phyloP scores from a whole-genome alignment of 2,888 invertebrate species.

The Arrhopalites spinosus region DNA sequence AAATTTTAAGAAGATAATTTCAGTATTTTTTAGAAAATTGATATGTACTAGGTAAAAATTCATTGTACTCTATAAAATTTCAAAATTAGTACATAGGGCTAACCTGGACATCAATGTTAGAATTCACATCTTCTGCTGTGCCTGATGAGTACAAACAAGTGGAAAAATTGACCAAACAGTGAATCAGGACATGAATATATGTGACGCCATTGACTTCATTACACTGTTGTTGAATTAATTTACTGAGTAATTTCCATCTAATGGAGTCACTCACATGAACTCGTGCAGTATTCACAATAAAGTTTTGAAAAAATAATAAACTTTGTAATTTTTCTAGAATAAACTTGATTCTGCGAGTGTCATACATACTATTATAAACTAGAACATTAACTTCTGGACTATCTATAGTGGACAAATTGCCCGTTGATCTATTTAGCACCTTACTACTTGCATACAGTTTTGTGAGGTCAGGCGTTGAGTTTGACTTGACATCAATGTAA shows the following conservation, averaged over 20 bases:
- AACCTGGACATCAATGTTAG: slow-evolving; percentile 34
- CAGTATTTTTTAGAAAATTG: background rate
- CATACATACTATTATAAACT: slow-evolving; percentile 29
- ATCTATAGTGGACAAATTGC: slow-evolving; percentile 31
- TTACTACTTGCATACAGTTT: background rate
- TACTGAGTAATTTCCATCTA: slow-evolving; percentile 20
- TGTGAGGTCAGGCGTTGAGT: slow-evolving; percentile 36
- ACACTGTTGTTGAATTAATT: slow-evolving; percentile 27
- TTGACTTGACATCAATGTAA: slow-evolving; percentile 31
- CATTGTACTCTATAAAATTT: background rate
- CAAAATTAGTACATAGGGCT: background rate
- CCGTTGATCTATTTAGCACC: slow-evolving; percentile 30
- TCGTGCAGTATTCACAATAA: slow-evolving; percentile 23
- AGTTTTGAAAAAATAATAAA: slow-evolving; percentile 31
- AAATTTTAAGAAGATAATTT: slow-evolving; percentile 10
- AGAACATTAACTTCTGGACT: slow-evolving; percentile 29
- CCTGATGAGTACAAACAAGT: slow-evolving; percentile 26
- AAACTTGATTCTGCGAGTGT: slow-evolving; percentile 30
- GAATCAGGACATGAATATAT: slow-evolving; percentile 25
- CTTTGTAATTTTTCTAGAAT: slow-evolving; percentile 25
- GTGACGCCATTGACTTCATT: slow-evolving; percentile 22
- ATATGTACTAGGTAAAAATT: background rate
- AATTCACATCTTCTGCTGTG: slow-evolving; percentile 25
- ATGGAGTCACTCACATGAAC: slow-evolving; percentile 30
- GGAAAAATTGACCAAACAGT: slow-evolving; percentile 26